Evolutionary conservation across 1,140 invertebrate genomes (phyloP).

Genomic region (Pseudomyrmex dendroicus): DNA sequence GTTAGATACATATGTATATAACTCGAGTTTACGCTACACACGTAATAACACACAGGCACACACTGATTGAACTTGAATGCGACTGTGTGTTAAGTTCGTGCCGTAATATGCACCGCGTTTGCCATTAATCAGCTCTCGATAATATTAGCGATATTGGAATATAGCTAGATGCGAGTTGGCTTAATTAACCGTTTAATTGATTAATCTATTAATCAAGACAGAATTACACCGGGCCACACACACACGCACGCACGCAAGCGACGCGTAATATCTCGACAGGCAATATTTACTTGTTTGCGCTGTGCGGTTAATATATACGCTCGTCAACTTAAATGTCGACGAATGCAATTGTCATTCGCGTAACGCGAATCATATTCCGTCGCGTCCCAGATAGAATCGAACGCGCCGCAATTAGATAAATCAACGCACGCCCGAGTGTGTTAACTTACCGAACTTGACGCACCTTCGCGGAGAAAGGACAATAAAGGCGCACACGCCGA

Average conservation of each 20-base stretch:
- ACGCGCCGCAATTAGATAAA: neutral
- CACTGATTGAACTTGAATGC: constrained; percentile 7
- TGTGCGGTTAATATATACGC: constrained; percentile 31
- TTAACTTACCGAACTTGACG: constrained; percentile 4
- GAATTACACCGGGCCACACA: constrained; percentile 21
- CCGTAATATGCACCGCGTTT: constrained; percentile 33
- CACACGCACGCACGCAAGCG: neutral
- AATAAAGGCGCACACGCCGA: neutral
- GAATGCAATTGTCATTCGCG: constrained; percentile 39
- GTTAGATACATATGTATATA: too few relatives aligned
- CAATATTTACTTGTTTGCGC: constrained; percentile 51
- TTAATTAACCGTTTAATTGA: constrained; percentile 58
- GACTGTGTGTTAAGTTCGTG: neutral
- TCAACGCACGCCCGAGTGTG: too few relatives aligned
- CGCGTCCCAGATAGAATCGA: constrained; percentile 3
- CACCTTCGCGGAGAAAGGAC: constrained; percentile 14
- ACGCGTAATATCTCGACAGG: constrained; percentile 10
- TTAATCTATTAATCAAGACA: constrained; percentile 57
- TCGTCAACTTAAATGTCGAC: constrained; percentile 46
- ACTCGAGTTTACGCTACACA: too few relatives aligned
- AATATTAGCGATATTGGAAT: constrained; percentile 38
- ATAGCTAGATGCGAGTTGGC: neutral
- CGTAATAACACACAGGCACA: too few relatives aligned
- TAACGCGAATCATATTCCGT: constrained; percentile 9
- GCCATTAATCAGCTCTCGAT: constrained; percentile 43